Base-by-base conservation (phyloP, 1,140 invertebrate genomes). In the Choristoneura fumiferana region DNA sequence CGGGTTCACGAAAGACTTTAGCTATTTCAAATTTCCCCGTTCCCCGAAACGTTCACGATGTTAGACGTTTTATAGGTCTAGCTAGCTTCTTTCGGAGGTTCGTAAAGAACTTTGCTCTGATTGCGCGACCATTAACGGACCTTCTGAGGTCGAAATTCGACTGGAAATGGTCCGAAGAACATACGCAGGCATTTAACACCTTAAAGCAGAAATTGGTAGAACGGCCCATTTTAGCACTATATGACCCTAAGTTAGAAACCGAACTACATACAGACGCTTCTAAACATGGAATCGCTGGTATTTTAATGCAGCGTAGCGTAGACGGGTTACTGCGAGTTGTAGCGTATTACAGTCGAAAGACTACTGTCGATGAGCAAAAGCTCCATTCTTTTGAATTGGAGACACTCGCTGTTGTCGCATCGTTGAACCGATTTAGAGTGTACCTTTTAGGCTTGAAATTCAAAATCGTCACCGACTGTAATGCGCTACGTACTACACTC, bases 41-140 rank as follows among this genome's bases (percentile, higher is more conserved):
- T 18, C 76, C 78, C 2, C 58, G 10, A 29, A 69, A 76, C 39
- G 65, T 71, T 8, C 72, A 81, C 37, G 70, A 75, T 6, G 55
- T 86, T 6, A 63, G 76, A 29, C 67, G 81, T 52, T 84, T 84
- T 58, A n/a, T 85, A 0, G 79, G 84, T 0, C 29, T 77, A 8
- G 64, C 76, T 4, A 64, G 68, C n/a, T 89, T 75, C 62, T 87
- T n/a, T n/a, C n/a, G n/a, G n/a, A n/a, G n/a, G n/a, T n/a, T n/a
- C n/a, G n/a, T n/a, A n/a, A n/a, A n/a, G n/a, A n/a, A n/a, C n/a
- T n/a, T n/a, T n/a, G n/a, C n/a, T n/a, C n/a, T n/a, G n/a, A n/a
- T n/a, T n/a, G n/a, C n/a, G n/a, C n/a, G n/a, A n/a, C n/a, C n/a
- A n/a, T n/a, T n/a, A n/a, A n/a, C n/a, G n/a, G n/a, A 62, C 4